phyloP scores from a whole-genome alignment of 64 coral and sea anemone genomes.

The Montipora foliosa region DNA sequence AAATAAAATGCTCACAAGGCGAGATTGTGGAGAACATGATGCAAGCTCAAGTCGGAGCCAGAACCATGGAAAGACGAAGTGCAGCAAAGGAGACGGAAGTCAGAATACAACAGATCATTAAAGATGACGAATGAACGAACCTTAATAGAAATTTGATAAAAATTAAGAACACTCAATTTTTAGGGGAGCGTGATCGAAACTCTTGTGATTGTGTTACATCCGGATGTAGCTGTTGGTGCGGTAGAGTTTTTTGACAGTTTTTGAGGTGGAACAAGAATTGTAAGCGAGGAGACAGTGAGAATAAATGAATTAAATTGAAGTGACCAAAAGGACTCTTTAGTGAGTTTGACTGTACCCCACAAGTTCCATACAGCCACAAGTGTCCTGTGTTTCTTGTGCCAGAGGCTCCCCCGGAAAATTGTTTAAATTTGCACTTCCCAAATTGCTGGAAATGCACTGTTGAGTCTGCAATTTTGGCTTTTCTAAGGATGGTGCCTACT shows the following conservation, averaged over 20 bases:
- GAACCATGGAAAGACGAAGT: not conserved
- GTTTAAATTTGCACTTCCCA: too few relatives aligned
- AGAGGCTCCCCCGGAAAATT: too few relatives aligned
- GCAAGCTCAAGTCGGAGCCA: constrained; percentile 6
- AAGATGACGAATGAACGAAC: not conserved
- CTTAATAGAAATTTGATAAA: not conserved
- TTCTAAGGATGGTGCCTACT: too few relatives aligned
- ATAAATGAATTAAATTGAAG: not conserved
- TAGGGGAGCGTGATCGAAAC: not conserved
- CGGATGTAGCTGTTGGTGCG: too few relatives aligned
- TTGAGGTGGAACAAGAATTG: too few relatives aligned
- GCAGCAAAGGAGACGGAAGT: not conserved
- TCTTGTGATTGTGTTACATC: too few relatives aligned
- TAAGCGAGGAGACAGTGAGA: too few relatives aligned
- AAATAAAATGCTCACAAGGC: constrained; percentile 40
- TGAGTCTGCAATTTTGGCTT: too few relatives aligned
- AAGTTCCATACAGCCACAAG: too few relatives aligned
- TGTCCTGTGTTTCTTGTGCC: too few relatives aligned
- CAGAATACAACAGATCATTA: not conserved
- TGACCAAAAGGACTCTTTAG: not conserved
- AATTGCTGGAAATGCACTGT: too few relatives aligned
- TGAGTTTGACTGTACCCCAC: not conserved
- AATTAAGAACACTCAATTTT: not conserved
- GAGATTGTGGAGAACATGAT: constrained; percentile 8
- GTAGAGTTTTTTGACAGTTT: too few relatives aligned